Conservation (phyloP, 2,797 vertebrate species). For the Hipposideros larvatus region DNA sequence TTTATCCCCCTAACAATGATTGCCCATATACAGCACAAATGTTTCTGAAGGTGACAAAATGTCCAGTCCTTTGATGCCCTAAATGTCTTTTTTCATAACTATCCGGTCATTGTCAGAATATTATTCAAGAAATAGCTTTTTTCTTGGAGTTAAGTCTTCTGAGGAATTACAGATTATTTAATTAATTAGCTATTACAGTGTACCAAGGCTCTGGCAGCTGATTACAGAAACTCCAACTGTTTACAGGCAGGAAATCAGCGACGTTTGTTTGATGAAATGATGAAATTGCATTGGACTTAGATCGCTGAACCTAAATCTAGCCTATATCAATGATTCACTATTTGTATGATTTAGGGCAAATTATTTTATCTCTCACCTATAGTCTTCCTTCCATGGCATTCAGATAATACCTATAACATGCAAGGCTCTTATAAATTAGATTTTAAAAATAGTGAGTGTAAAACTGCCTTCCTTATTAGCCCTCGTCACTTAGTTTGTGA, state of each 20-base stretch:
- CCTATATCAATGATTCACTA: neutral
- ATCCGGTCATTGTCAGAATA: neutral
- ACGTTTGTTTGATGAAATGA: neutral
- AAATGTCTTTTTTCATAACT: neutral
- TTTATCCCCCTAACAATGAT: neutral
- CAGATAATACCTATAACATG: neutral
- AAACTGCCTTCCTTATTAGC: neutral
- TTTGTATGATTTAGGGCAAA: neutral
- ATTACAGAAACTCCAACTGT: neutral
- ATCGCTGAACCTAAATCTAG: neutral
- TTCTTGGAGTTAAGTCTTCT: neutral
- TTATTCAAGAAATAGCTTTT: neutral
- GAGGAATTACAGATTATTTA: neutral
- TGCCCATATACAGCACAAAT: neutral
- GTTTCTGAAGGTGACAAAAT: neutral
- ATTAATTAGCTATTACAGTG: neutral
- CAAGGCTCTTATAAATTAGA: slow-evolving; percentile 20
- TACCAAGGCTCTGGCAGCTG: neutral
- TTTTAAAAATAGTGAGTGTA: neutral
- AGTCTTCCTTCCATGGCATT: neutral
- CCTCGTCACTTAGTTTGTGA: neutral
- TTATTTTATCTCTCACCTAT: neutral
- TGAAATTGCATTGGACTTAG: neutral
- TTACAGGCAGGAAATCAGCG: neutral
- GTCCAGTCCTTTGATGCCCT: neutral